Evolutionary conservation across 1,140 invertebrate species (phyloP).

Genomic region (Trichonephila clavata): DNA sequence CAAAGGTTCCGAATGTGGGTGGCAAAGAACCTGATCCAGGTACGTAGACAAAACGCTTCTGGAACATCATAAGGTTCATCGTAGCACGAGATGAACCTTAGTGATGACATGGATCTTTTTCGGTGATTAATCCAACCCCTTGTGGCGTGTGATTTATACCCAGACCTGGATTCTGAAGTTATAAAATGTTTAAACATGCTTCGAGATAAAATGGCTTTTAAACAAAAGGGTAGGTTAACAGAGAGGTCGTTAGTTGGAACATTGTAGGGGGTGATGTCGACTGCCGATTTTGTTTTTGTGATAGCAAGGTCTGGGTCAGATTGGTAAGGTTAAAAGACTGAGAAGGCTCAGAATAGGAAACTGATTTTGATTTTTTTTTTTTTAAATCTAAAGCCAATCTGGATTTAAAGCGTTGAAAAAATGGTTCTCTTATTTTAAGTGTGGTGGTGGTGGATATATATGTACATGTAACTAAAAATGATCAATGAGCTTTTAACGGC

Average conservation of each 20-base stretch:
- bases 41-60: not conserved
- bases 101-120: conserved; percentile 6
- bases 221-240: conserved; percentile 18
- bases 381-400: too few relatives aligned
- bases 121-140: not conserved
- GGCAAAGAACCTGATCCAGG: not conserved
- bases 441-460: too few relatives aligned
- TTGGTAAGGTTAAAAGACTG: too few relatives aligned
- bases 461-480: too few relatives aligned
- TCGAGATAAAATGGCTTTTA: not conserved
- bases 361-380: too few relatives aligned
- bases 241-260: not conserved
- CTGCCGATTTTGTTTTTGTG: too few relatives aligned
- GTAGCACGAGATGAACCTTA: conserved; percentile 25
- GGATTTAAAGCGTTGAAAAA: too few relatives aligned
- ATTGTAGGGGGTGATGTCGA: too few relatives aligned
- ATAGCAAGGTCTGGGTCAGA: too few relatives aligned
- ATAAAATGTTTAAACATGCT: not conserved
- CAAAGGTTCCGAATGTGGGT: conserved; percentile 37
- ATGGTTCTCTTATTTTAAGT: too few relatives aligned
- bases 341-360: too few relatives aligned
- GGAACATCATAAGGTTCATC: not conserved
- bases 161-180: not conserved
- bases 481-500: too few relatives aligned
- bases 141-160: not conserved